phyloP scores from a whole-genome alignment of 2,888 invertebrate genomes.

The Ernsta delagoae region DNA sequence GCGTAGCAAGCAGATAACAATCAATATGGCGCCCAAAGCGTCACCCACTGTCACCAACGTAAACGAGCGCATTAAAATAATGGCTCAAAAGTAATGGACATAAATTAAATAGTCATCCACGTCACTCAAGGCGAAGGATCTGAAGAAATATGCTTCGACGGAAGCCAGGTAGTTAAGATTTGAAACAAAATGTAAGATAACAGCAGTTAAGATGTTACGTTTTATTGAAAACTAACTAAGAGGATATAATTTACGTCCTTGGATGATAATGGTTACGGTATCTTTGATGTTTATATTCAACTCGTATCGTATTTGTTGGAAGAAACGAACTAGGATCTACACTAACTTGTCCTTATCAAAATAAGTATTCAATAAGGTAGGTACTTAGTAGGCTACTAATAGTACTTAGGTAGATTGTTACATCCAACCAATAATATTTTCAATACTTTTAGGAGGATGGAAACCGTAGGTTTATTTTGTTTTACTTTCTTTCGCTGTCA shows the following conservation, averaged over 20 bases:
- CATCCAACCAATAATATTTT: no score
- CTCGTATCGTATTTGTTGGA: background rate
- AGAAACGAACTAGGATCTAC: background rate
- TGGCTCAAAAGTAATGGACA: slow-evolving; percentile 71
- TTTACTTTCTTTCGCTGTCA: slow-evolving; percentile 6
- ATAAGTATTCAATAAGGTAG: background rate
- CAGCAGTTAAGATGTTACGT: slow-evolving; percentile 77
- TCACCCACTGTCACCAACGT: slow-evolving; percentile 74
- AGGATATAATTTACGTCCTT: slow-evolving; percentile 77
- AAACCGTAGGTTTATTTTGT: no score
- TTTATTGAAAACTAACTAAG: slow-evolving; percentile 80
- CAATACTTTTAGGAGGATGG: no score
- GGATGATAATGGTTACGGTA: slow-evolving; percentile 37
- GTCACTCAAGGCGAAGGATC: slow-evolving; percentile 76
- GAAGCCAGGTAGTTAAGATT: slow-evolving; percentile 84
- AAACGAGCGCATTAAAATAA: slow-evolving; percentile 80
- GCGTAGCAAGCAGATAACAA: slow-evolving; percentile 68
- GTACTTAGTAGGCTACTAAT: no score
- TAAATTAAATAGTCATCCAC: slow-evolving; percentile 80
- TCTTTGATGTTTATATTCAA: slow-evolving; percentile 8
- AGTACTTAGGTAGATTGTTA: no score
- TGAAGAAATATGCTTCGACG: slow-evolving; percentile 69
- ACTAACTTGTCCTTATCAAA: background rate
- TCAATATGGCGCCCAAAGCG: slow-evolving; percentile 79
- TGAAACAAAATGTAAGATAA: slow-evolving; percentile 80